Base-by-base conservation (phyloP, 1,140 invertebrate genomes). In the Dolichoris vasculosae region DNA sequence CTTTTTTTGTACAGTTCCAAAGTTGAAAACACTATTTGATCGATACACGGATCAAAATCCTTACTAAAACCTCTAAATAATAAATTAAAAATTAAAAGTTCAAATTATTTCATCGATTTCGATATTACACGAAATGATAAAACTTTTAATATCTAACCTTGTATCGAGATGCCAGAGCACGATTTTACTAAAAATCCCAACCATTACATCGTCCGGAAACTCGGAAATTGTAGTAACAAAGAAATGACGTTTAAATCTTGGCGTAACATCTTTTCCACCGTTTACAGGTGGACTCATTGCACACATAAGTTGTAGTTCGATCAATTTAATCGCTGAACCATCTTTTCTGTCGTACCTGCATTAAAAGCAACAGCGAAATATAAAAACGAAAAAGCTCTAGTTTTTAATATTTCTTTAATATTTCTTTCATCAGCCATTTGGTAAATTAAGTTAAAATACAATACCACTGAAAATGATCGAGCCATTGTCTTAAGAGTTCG, bases 151-250 rank as follows among this genome's bases (percentile, higher is more conserved):
- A n/a, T 76, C 26, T 35, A 63, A 90, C 91, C 91, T 96, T 2
- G 97, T 97, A 90, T 98, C 97, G 82, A 99, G 95, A 95, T 99
- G 98, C 98, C 98, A 99, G 1, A 98, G 93, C 93, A 99, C 95
- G 87, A 99, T 98, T 92, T 96, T 97, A 86, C 96, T 96, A 89
- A 99, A 99, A 87, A 99, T 99, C 11, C 96, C 96, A 0, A 94
- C 94, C 94, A 99, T 96, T 7, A 96, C 96, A 1, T 96, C 94
- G 90, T 99, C 97, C 76, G 96, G 95, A 91, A 99, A 99, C 90
- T 99, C 97, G 89, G 98, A 98, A 86, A 99, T 98, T 48, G 96
- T 95, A 30, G 99, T 92, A 75, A 96, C 96, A 90, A 98, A 97
- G 91, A 99, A 98, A 92, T 99, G 98, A 35, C 98, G 94, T 59